Evolutionary conservation across 2,113 vertebrate genomes (phyloP), one percentile per base, ranked within the genome.

Genomic region (Gracilinanus agilis): DNA sequence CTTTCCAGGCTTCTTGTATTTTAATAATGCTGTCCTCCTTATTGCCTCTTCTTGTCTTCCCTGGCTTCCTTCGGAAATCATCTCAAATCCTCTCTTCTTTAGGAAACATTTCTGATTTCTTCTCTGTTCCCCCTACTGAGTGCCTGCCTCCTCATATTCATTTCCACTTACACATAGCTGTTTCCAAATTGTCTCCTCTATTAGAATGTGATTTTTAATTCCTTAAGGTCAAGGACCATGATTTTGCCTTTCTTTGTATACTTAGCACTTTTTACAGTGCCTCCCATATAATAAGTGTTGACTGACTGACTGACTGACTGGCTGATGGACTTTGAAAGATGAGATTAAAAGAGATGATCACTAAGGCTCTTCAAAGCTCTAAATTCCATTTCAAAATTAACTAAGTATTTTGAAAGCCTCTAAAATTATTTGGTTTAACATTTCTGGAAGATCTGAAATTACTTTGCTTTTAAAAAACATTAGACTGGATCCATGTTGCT

Each of bases 321-420:
- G 34, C 5, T 13, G 58, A 75, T 0, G n/a, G n/a, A 83, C 67
- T 23, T 29, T 83, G 21, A 83, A 83, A 34, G 16, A 75, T 23
- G 67, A 83, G 16, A 83, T 83, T 40, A 83, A 40, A 83, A 23
- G 67, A 40, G n/a, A 40, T 83, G 40, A 83, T 83, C 67, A 40
- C n/a, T 9, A 40, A 83, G 19, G 19, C 23, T 40, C n/a, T 40
- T 83, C 9, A 34, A 40, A 83, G n/a, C n/a, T 83, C 67, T 40
- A 83, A 83, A 40, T 83, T 83, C 67, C n/a, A 23, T 83, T 83
- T 90, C 56, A 95, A 96, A 96, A 91, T 90, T 25, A 93, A 92
- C 90, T 11, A 25, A 58, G 24, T 49, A 44, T 29, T 91, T 23
- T 94, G 2, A n/a, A 95, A 25, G 44, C 3, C 58, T 94, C 91